Conservation (phyloP, 2,888 invertebrate genomes). For the Drosophila stalkeri region DNA sequence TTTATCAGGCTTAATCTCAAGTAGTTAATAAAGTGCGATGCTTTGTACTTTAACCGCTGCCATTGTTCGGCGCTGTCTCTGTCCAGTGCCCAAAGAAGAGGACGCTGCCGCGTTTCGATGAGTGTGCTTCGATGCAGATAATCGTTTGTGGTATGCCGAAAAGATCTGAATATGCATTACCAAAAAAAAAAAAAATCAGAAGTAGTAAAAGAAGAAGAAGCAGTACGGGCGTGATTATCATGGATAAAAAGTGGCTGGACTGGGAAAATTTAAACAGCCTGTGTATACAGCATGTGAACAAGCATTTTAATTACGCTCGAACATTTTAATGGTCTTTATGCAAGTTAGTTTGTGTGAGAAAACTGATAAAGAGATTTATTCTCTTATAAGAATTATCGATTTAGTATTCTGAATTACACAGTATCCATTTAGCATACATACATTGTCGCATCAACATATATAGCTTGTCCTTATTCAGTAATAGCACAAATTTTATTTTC, state of each 20-base stretch:
- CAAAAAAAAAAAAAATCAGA: constrained; percentile 10
- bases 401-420: background rate
- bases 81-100: constrained; percentile 48
- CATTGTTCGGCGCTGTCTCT: constrained; percentile 63
- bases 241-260: constrained; percentile 44
- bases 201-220: constrained; percentile 2
- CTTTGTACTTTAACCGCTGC: constrained; percentile 82
- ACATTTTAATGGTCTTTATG: constrained; percentile 1
- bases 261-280: constrained; percentile 29
- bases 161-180: constrained; percentile 56
- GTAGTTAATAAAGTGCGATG: constrained; percentile 84
- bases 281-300: constrained; percentile 9
- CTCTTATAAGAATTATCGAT: too few relatives aligned
- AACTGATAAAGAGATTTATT: background rate
- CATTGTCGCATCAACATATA: too few relatives aligned
- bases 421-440: too few relatives aligned
- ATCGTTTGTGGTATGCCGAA: constrained; percentile 82
- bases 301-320: constrained; percentile 7
- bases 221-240: constrained; percentile 58
- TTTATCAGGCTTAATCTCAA: constrained; percentile 84
- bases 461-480: too few relatives aligned
- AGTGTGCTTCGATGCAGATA: constrained; percentile 77
- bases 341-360: background rate
- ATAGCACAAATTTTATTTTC: too few relatives aligned
- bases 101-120: constrained; percentile 54